Conservation (phyloP, 2,797 vertebrate species). For the Ctenochaetus hawaiiensis region DNA sequence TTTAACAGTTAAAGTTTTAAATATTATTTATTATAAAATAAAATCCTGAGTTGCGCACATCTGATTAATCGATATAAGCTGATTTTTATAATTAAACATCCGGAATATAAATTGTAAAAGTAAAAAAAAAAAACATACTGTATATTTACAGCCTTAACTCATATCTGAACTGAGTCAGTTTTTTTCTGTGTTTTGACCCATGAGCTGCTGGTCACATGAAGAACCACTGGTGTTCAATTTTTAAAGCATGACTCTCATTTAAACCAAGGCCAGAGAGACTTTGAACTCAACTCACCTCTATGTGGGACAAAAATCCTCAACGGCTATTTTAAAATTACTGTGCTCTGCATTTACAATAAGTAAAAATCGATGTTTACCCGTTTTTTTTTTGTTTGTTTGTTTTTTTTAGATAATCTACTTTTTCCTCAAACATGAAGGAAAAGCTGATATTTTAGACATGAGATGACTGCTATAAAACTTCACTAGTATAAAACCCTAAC, state of each 20-base stretch:
- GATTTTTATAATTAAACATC: too few relatives aligned
- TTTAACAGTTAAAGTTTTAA: too few relatives aligned
- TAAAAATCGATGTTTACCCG: too few relatives aligned
- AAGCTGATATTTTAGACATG: neutral
- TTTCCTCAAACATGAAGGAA: neutral
- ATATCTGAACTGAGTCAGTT: constrained; percentile 32
- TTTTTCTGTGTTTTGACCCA: constrained; percentile 33
- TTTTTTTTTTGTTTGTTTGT: too few relatives aligned
- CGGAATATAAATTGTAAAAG: neutral
- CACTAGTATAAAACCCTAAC: neutral
- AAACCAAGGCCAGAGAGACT: constrained; percentile 15
- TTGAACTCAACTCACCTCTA: constrained; percentile 12
- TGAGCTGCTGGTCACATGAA: constrained; percentile 68
- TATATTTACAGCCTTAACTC: neutral
- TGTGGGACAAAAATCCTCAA: neutral
- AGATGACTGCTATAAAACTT: neutral
- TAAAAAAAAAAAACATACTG: neutral
- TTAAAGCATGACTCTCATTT: constrained; percentile 79
- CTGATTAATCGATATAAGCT: neutral
- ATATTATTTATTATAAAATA: neutral
- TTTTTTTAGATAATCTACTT: too few relatives aligned
- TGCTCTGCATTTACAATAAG: neutral
- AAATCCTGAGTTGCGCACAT: neutral
- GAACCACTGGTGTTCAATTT: constrained; percentile 70
- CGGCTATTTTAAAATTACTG: neutral